Base-by-base conservation (phyloP, 92 coral and sea anemone genomes). In the Actinostola sp. region DNA sequence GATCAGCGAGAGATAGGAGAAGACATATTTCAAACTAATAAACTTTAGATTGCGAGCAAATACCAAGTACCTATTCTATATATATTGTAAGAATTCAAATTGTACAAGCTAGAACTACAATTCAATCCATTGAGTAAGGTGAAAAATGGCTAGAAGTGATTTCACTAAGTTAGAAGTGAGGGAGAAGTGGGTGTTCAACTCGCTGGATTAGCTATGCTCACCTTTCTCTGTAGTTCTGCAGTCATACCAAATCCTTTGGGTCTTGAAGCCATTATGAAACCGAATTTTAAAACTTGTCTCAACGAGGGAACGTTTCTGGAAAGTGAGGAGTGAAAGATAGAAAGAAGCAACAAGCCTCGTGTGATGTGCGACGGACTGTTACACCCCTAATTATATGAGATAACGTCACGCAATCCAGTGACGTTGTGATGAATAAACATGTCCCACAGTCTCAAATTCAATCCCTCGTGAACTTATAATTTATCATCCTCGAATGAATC, bases 211-310 rank as follows among this genome's bases (percentile, higher is more conserved):
- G 5, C 15, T 28, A 19, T 13, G 13, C 64, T 64, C 67, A 86
- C 92, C 88, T 93, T 93, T 61, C 86, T 39, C 63, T 77, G 76
- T 19, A 89, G 41, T 35, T 93, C 98, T 27, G 96, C 98, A 8
- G 93, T 80, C 86, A 93, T 52, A 3, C 98, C 98, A 51, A 63
- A 93, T 0, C 98, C 98, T 66, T 83, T 89, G 15, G 96, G 98
- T 80, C 98, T 75, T 21, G 71, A 34, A 27, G 98, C 96, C 98
- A 93, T 93, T 21, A 14, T 39, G 14, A 39, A 39, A 7, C 14
- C 7, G 8, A 39, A 39, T 7, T 39, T 39, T 7, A 15, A n/a
- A n/a, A n/a, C n/a, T n/a, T n/a, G n/a, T n/a, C n/a, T n/a, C n/a
- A n/a, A n/a, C n/a, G n/a, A n/a, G n/a, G n/a, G n/a, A n/a, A n/a